Evolutionary conservation across 2,797 vertebrate genomes (phyloP).

Genomic region (Pteronotus mesoamericanus): DNA sequence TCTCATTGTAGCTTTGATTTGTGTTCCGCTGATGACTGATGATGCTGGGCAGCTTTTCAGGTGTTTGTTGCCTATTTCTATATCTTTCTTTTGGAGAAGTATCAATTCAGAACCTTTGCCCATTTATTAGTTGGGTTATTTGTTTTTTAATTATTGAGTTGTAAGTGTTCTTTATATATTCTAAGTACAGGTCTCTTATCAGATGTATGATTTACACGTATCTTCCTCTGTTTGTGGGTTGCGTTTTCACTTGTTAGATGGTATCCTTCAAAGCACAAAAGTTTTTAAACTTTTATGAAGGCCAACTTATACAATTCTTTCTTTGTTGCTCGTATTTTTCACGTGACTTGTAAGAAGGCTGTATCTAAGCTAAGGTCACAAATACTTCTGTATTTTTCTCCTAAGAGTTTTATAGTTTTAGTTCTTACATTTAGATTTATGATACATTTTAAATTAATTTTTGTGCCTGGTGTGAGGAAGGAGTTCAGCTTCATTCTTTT

Average conservation of each 20-base stretch:
- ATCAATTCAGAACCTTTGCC: neutral
- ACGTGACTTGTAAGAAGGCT: neutral
- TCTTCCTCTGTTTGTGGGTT: neutral
- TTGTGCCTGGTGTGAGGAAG: neutral
- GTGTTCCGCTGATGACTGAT: neutral
- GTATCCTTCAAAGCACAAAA: neutral
- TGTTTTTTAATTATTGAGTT: neutral
- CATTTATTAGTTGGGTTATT: neutral
- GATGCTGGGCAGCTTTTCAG: neutral
- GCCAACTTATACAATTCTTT: neutral
- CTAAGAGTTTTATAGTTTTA: neutral
- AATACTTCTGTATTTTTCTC: neutral
- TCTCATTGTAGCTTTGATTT: constrained; percentile 8
- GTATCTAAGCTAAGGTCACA: neutral
- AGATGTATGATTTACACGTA: neutral
- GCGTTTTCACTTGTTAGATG: neutral
- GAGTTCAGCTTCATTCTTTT: neutral
- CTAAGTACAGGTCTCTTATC: neutral
- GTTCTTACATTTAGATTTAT: neutral
- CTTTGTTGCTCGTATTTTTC: neutral
- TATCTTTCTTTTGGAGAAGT: neutral
- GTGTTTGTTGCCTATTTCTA: neutral
- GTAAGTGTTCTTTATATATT: neutral
- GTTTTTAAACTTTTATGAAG: neutral
- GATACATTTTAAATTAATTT: neutral